A percentile compares a stretch with the other conserved stretches of the same genome.
These are phyloP conservation scores for Caenorhabditis sp. DNA, from an alignment of 2,888 invertebrate genomes.

Conservation along the genomic window DNA sequence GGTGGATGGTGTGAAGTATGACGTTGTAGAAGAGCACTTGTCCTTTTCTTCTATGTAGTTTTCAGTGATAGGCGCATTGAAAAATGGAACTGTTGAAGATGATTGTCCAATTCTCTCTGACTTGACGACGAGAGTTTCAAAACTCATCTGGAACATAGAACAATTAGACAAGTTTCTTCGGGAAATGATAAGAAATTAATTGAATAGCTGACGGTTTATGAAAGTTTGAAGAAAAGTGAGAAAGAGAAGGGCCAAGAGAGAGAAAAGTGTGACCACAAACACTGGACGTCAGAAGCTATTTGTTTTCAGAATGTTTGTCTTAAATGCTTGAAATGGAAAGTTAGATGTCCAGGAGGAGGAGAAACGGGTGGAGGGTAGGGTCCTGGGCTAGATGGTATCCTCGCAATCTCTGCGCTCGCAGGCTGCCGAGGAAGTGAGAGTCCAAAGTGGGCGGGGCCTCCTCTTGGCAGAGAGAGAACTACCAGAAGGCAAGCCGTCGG, in stretches of 20 bases:
- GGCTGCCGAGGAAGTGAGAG: conserved; percentile 9
- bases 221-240: neutral
- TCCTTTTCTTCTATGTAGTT: neutral
- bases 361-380: neutral
- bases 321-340: neutral
- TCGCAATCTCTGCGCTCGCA: conserved; percentile 6
- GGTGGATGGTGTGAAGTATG: conserved; percentile 10
- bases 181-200: neutral
- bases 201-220: neutral
- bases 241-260: neutral
- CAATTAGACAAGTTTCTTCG: too few relatives aligned
- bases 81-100: too few relatives aligned
- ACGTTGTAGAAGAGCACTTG: neutral
- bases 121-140: neutral
- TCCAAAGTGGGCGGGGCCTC: conserved; percentile 1
- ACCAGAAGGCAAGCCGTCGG: neutral
- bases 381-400: conserved; percentile 28
- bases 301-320: conserved; percentile 1
- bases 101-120: neutral
- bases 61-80: too few relatives aligned
- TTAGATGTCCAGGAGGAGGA: neutral
- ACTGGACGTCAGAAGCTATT: conserved; percentile 22
- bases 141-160: conserved; percentile 40
- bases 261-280: too few relatives aligned
- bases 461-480: neutral